Percentiles rank a stretch among this genome's conserved stretches.
Evolutionary conservation across 2,888 invertebrate species (phyloP).

Genomic region (Drosophila siamana): DNA sequence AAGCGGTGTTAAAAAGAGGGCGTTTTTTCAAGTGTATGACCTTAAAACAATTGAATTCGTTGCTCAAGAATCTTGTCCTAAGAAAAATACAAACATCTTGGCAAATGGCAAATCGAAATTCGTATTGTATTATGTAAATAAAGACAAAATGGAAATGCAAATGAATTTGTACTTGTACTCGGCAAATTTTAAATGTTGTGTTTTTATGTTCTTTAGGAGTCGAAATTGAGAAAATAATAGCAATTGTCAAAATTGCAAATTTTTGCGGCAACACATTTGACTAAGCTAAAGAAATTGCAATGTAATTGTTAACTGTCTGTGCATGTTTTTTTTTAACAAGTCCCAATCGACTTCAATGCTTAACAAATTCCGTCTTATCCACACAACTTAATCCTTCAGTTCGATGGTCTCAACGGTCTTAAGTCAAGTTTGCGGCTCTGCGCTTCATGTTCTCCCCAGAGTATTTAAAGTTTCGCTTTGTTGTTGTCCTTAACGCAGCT

Average conservation of each 20-base stretch:
- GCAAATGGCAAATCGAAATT: conserved; percentile 9
- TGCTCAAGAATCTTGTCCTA: not conserved
- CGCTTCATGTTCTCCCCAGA: not conserved
- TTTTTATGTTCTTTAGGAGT: not conserved
- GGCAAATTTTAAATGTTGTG: not conserved
- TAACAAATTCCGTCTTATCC: not conserved
- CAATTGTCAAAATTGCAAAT: conserved; percentile 2
- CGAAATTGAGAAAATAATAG: not conserved
- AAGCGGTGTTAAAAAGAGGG: not conserved
- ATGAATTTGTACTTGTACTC: not conserved
- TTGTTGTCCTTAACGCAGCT: not conserved
- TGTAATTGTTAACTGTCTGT: not conserved
- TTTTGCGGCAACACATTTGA: not conserved
- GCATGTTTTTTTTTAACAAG: too few species aligned
- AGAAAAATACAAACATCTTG: conserved; percentile 1
- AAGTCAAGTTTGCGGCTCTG: not conserved
- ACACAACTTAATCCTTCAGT: not conserved
- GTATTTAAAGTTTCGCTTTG: not conserved
- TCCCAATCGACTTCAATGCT: not conserved
- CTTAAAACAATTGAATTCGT: conserved; percentile 2
- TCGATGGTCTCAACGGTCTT: not conserved
- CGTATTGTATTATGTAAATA: conserved; percentile 9
- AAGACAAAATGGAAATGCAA: conserved; percentile 5
- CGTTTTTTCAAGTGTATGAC: not conserved
- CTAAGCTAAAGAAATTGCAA: not conserved